Percentiles rank a stretch among this genome's conserved stretches.
Evolutionary conservation across 2,113 vertebrate species (phyloP).

Genomic region (Geococcyx californianus): DNA sequence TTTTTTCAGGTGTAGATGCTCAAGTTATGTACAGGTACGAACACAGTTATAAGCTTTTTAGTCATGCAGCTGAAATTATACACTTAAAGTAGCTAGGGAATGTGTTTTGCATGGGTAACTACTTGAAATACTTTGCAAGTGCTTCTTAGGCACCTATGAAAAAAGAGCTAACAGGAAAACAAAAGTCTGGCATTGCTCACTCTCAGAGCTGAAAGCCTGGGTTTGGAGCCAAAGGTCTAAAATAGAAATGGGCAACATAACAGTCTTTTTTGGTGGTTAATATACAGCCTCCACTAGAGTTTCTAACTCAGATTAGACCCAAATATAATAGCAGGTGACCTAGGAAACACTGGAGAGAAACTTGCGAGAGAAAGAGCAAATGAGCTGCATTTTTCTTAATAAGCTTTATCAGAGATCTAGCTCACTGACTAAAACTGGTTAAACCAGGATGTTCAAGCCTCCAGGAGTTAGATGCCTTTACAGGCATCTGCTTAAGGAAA

Average conservation of each 20-base stretch:
- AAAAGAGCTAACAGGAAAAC: background rate
- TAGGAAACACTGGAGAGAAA: background rate
- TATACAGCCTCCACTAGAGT: background rate
- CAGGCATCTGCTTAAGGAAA: slow-evolving; percentile 44
- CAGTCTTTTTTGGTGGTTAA: background rate
- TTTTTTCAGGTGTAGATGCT: background rate
- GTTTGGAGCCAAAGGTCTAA: slow-evolving; percentile 15
- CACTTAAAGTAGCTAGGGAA: background rate
- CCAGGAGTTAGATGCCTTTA: slow-evolving; percentile 17
- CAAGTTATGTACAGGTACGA: background rate
- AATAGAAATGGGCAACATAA: slow-evolving; percentile 15
- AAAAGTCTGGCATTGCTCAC: background rate
- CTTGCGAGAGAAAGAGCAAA: background rate
- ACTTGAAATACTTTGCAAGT: background rate
- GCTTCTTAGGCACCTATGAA: background rate
- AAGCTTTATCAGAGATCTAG: slow-evolving; percentile 19
- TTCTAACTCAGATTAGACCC: background rate
- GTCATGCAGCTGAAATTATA: background rate
- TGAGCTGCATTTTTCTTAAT: background rate
- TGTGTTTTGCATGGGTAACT: background rate
- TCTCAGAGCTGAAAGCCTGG: background rate
- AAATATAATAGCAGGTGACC: slow-evolving; percentile 1
- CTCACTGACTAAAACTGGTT: slow-evolving; percentile 49
- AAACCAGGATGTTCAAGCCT: slow-evolving; percentile 41
- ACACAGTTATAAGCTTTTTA: background rate